Percentiles rank a stretch among this genome's conserved stretches.
Conservation (phyloP, 1,140 invertebrate genomes). For the Spodoptera litura region DNA sequence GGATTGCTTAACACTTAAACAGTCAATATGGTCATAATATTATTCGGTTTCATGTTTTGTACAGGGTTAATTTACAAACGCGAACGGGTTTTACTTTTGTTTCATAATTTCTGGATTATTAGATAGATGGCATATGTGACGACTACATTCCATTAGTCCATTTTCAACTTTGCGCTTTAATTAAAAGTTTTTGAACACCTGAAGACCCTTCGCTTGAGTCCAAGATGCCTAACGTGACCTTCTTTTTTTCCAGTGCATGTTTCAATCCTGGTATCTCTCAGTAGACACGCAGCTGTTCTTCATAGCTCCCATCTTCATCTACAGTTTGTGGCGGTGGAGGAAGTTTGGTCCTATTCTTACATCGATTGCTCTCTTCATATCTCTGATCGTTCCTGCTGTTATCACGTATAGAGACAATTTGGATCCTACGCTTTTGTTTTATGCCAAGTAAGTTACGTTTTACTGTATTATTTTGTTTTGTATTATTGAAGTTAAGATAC, state of each 20-base stretch:
- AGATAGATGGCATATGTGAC: no score
- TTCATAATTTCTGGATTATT: no score
- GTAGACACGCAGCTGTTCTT: conserved; percentile 95
- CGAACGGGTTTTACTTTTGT: no score
- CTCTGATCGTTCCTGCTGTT: conserved; percentile 87
- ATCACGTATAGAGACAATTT: conserved; percentile 87
- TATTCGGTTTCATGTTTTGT: no score
- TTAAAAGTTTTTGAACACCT: no score
- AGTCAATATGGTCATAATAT: no score
- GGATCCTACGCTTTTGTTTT: conserved; percentile 89
- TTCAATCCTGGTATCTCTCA: conserved; percentile 96
- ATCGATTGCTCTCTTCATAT: conserved; percentile 83
- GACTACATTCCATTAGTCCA: no score
- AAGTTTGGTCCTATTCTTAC: conserved; percentile 87
- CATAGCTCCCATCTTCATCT: conserved; percentile 91
- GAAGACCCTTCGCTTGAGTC: no score
- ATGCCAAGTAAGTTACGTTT: conserved; percentile 87
- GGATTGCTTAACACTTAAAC: no score
- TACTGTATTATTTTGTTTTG: background rate
- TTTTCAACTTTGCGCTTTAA: no score
- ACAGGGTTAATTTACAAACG: no score
- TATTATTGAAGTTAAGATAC: background rate
- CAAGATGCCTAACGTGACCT: background rate
- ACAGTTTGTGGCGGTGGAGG: conserved; percentile 89
- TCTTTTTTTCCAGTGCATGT: conserved; percentile 91